Conservation (phyloP, 2,113 vertebrate genomes). For the Varanus salvator region DNA sequence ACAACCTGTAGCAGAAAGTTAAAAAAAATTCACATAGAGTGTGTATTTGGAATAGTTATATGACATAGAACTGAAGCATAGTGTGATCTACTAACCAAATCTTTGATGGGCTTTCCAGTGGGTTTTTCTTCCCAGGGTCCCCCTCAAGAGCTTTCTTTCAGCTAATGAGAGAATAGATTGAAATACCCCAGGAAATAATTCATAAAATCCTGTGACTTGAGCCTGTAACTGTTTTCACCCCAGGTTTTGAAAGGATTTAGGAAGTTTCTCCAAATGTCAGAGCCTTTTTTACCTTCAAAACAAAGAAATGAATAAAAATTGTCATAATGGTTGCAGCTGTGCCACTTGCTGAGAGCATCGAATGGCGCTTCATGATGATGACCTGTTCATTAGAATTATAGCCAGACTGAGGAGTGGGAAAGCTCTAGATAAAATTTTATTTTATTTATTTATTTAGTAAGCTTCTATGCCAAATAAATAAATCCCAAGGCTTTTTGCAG, state of each 20-base stretch:
- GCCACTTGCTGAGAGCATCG: not conserved
- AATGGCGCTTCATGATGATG: not conserved
- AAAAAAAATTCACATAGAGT: not conserved
- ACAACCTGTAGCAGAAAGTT: accelerated
- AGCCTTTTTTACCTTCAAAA: not conserved
- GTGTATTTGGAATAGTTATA: not conserved
- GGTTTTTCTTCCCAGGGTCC: not conserved
- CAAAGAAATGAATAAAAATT: not conserved
- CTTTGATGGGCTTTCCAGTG: not conserved
- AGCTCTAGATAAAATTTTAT: not conserved
- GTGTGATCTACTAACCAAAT: not conserved
- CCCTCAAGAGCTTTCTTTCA: not conserved
- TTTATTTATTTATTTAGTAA: too few relatives aligned
- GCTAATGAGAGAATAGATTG: not conserved
- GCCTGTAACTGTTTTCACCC: not conserved
- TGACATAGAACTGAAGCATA: not conserved
- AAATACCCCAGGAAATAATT: constrained; percentile 13
- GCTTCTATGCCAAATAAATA: not conserved
- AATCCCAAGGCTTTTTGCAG: not conserved
- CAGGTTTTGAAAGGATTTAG: not conserved
- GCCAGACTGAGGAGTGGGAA: not conserved
- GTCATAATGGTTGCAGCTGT: not conserved
- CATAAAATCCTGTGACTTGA: not conserved
- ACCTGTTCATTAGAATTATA: not conserved
- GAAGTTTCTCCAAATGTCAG: not conserved